A percentile compares a stretch with the other conserved stretches of the same genome.
Conservation (phyloP, 2,888 invertebrate species). For the Podotricha telesiphe region DNA sequence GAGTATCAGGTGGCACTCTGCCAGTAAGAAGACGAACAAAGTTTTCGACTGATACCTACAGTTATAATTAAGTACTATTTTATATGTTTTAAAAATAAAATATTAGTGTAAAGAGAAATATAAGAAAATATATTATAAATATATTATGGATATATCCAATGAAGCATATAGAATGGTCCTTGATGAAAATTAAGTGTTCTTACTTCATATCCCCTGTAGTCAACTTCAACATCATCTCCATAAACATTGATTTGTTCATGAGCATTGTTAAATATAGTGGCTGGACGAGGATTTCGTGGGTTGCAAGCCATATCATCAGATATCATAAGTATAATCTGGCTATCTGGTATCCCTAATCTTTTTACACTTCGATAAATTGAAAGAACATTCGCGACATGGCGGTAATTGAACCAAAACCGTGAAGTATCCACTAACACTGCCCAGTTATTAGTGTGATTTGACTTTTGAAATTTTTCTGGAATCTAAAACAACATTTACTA, state of each 20-base stretch:
- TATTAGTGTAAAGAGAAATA: no score
- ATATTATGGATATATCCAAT: neutral
- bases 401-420: slow-evolving; percentile 99
- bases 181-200: slow-evolving; percentile 37
- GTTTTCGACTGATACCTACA: slow-evolving; percentile 97
- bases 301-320: slow-evolving; percentile 99
- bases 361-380: slow-evolving; percentile 99
- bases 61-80: neutral
- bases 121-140: no score
- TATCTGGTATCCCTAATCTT: slow-evolving; percentile 98
- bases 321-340: slow-evolving; percentile 99
- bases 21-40: slow-evolving; percentile 98
- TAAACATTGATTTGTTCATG: slow-evolving; percentile 99
- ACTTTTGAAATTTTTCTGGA: slow-evolving; percentile 83
- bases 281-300: slow-evolving; percentile 97
- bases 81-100: neutral
- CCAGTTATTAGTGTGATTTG: slow-evolving; percentile 98
- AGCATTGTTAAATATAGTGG: slow-evolving; percentile 98
- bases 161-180: no score
- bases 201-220: slow-evolving; percentile 96
- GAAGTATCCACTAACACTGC: slow-evolving; percentile 99
- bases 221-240: slow-evolving; percentile 99
- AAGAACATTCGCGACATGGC: slow-evolving; percentile 99
- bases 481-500: slow-evolving; percentile 56
- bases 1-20: slow-evolving; percentile 94